phyloP scores from a whole-genome alignment of 2,888 invertebrate genomes.

The Acanthosepion lycidas region DNA sequence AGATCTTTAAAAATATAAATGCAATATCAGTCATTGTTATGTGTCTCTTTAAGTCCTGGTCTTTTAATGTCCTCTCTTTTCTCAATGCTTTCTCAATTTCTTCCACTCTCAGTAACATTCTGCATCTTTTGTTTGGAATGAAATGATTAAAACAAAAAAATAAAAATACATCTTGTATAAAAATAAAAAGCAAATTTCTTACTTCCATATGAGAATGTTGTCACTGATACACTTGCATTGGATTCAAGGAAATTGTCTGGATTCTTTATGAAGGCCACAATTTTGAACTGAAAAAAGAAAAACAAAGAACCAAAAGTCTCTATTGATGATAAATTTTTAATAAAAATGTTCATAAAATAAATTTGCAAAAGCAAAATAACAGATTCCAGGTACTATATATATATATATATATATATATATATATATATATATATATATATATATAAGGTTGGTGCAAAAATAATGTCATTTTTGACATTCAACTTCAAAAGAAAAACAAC shows the following conservation, averaged over 20 bases:
- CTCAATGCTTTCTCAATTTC: too few relatives aligned
- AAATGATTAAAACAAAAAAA: background rate
- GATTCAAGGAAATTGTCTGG: slow-evolving; percentile 67
- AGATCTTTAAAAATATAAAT: too few relatives aligned
- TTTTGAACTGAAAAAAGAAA: slow-evolving; percentile 84
- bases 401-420: background rate
- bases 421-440: background rate
- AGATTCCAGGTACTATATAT: too few relatives aligned
- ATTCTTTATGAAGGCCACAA: slow-evolving; percentile 84
- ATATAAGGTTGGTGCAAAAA: too few relatives aligned
- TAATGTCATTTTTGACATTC: too few relatives aligned
- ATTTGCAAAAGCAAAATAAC: background rate
- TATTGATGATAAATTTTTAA: background rate
- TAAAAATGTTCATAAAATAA: background rate
- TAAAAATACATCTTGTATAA: background rate
- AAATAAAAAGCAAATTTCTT: slow-evolving; percentile 50
- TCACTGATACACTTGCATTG: slow-evolving; percentile 69
- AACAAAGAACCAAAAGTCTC: slow-evolving; percentile 13
- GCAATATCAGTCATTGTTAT: too few relatives aligned
- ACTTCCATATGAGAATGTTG: slow-evolving; percentile 74
- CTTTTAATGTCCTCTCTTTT: too few relatives aligned
- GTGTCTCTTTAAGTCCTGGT: too few relatives aligned
- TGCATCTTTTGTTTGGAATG: too few relatives aligned
- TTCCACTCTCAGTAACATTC: too few relatives aligned
- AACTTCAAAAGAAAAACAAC: too few relatives aligned